A percentile compares a stretch with the other conserved stretches of the same genome.
Evolutionary conservation across 2,888 invertebrate species (phyloP).

Genomic region (Autographa pulchrina): DNA sequence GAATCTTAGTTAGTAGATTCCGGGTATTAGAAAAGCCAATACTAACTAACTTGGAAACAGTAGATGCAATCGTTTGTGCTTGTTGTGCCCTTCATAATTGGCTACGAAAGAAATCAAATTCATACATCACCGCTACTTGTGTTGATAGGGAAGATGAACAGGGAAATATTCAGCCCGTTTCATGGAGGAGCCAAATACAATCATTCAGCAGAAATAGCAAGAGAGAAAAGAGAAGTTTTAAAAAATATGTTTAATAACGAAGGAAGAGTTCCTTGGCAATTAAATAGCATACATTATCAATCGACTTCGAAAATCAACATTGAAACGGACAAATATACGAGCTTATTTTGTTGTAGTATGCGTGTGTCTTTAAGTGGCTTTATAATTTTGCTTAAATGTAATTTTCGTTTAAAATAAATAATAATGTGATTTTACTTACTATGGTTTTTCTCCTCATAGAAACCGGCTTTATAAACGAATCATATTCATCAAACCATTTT

Average conservation of each 20-base stretch:
- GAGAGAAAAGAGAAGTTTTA: background rate
- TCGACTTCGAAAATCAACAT: constrained; percentile 33
- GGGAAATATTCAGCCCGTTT: too few relatives aligned
- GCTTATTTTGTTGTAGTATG: constrained; percentile 38
- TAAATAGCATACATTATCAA: constrained; percentile 7
- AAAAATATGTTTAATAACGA: background rate
- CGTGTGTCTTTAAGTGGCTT: constrained; percentile 39
- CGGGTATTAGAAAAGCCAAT: constrained; percentile 29
- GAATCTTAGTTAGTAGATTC: constrained; percentile 13
- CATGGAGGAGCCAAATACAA: background rate
- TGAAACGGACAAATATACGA: constrained; percentile 29
- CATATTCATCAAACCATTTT: too few relatives aligned
- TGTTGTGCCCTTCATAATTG: constrained; percentile 33
- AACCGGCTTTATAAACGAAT: too few relatives aligned
- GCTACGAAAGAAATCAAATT: constrained; percentile 12
- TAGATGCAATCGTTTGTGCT: constrained; percentile 22
- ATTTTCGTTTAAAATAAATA: constrained; percentile 47
- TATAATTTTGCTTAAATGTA: constrained; percentile 35
- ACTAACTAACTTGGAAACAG: constrained; percentile 24
- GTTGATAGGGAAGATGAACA: too few relatives aligned
- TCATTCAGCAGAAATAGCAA: background rate
- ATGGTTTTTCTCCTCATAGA: constrained; percentile 40
- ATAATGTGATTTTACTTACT: constrained; percentile 50
- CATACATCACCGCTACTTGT: background rate
- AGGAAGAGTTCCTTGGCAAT: background rate